Conservation (phyloP, 92 coral and sea anemone species). For the Actinernus sp. region DNA sequence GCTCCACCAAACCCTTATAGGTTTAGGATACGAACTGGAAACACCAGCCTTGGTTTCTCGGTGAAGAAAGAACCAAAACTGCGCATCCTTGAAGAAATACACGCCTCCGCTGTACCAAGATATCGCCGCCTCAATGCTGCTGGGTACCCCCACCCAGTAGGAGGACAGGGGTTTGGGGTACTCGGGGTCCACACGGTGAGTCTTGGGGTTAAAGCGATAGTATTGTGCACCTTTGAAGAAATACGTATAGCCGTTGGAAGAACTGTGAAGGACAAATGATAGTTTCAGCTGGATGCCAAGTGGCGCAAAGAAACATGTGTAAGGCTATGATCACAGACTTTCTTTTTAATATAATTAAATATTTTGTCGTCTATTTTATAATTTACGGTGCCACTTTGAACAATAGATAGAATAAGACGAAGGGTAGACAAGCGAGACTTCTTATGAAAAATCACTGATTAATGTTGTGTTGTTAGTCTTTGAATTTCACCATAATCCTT, state of each 20-base stretch:
- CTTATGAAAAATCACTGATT: no score
- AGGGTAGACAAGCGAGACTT: no score
- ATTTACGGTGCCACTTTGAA: no score
- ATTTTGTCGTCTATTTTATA: no score
- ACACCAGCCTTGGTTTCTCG: constrained; percentile 43
- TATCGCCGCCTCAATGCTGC: constrained; percentile 77
- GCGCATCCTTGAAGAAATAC: constrained; percentile 81
- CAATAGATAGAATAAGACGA: no score
- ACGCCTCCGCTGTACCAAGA: constrained; percentile 96
- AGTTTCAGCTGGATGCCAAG: no score
- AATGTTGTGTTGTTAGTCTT: no score
- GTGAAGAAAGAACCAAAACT: constrained; percentile 78
- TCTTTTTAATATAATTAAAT: no score
- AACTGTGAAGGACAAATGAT: constrained; percentile 41
- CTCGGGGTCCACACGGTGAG: constrained; percentile 57
- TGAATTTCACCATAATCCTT: no score
- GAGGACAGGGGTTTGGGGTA: constrained; percentile 74
- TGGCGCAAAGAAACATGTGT: no score
- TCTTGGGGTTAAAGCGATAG: constrained; percentile 72
- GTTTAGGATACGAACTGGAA: constrained; percentile 61
- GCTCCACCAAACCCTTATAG: constrained; percentile 79
- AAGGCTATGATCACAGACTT: no score
- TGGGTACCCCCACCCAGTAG: constrained; percentile 87
- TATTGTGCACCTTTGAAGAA: constrained; percentile 88
- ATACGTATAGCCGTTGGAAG: constrained; percentile 87